Conservation (phyloP, 64 coral and sea anemone genomes). For the Montipora capricornis region DNA sequence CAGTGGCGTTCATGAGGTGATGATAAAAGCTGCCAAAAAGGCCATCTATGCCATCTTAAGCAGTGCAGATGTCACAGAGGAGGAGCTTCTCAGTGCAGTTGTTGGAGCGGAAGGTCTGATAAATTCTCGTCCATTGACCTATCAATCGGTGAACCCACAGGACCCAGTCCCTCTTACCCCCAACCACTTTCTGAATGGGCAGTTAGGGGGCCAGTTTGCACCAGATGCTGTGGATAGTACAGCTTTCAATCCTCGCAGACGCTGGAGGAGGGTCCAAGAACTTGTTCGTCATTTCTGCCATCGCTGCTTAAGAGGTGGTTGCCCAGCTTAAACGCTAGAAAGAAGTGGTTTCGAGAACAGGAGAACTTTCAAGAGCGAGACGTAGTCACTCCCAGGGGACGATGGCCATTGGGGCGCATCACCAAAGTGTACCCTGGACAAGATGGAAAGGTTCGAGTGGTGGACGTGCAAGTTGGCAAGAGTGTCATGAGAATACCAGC, state of each 20-base stretch:
- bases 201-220: slow-evolving; percentile 8
- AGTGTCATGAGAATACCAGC: slow-evolving; percentile 25
- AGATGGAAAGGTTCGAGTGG: slow-evolving; percentile 36
- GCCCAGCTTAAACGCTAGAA: slow-evolving; percentile 17
- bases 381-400: slow-evolving; percentile 21
- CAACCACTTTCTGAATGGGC: slow-evolving; percentile 11
- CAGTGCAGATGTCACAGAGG: not conserved
- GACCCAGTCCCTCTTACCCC: not conserved
- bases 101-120: slow-evolving; percentile 54
- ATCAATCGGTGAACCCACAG: slow-evolving; percentile 29
- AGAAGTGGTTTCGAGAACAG: slow-evolving; percentile 18
- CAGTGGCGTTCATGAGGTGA: slow-evolving; percentile 40
- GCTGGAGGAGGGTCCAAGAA: slow-evolving; percentile 33
- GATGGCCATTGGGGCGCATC: slow-evolving; percentile 33
- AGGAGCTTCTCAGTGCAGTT: slow-evolving; percentile 11
- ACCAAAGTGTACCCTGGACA: not conserved
- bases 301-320: slow-evolving; percentile 35
- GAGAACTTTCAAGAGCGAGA: slow-evolving; percentile 19
- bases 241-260: slow-evolving; percentile 15
- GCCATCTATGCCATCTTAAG: not conserved
- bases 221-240: not conserved
- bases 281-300: slow-evolving; percentile 45
- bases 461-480: slow-evolving; percentile 32
- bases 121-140: slow-evolving; percentile 18
- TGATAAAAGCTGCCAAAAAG: slow-evolving; percentile 50